Conservation (phyloP, 2,888 invertebrate genomes). For the Eulithis prunata region DNA sequence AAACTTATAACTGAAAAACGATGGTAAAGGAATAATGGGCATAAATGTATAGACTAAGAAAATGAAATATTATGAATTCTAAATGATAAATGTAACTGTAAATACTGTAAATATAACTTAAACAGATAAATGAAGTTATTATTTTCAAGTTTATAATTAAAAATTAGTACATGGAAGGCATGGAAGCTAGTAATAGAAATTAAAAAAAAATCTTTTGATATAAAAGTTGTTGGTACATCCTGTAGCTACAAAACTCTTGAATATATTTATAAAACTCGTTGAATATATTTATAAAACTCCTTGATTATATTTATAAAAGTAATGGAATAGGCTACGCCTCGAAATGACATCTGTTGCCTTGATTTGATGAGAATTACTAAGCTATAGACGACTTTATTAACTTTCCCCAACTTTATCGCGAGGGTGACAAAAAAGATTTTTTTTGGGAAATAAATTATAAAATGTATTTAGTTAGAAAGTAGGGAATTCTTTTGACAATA, state of each 20-base stretch:
- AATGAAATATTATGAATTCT: no score
- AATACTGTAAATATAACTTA: no score
- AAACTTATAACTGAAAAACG: neutral
- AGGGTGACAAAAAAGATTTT: constrained; percentile 17
- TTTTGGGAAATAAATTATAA: constrained; percentile 1
- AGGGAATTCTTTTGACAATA: no score
- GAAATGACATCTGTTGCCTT: constrained; percentile 69
- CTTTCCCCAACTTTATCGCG: constrained; percentile 40
- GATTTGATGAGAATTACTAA: constrained; percentile 71
- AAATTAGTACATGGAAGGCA: no score
- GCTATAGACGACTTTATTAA: constrained; percentile 43
- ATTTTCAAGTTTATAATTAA: no score
- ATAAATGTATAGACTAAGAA: no score
- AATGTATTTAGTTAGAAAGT: no score
- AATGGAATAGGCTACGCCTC: constrained; percentile 70
- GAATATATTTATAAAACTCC: constrained; percentile 57
- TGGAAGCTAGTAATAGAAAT: no score
- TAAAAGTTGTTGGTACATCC: neutral
- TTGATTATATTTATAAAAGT: constrained; percentile 75
- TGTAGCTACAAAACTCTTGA: constrained; percentile 11
- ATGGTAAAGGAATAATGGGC: no score
- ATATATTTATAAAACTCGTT: constrained; percentile 17
- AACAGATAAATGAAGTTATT: no score
- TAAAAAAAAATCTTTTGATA: no score
- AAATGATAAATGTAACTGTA: no score